Evolutionary conservation across 2,888 invertebrate species (phyloP).

Genomic region (Synanthedon myopaeformis): DNA sequence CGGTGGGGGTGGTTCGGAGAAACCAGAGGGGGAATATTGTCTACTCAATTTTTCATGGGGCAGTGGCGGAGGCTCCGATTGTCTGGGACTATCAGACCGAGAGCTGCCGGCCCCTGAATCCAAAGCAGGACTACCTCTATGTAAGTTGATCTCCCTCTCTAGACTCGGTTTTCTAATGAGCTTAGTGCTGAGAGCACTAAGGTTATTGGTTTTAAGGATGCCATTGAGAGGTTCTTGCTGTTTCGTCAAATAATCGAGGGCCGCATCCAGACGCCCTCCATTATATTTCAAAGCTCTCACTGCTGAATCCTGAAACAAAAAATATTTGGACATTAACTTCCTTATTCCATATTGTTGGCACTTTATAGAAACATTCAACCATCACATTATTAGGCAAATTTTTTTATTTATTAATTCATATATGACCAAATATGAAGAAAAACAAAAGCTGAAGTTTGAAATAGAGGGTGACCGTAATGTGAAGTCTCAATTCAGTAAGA

Average conservation of each 20-base stretch:
- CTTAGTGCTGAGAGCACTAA: constrained; percentile 75
- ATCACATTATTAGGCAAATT: background rate
- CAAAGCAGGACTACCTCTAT: constrained; percentile 86
- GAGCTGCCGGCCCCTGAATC: constrained; percentile 91
- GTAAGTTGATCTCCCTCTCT: constrained; percentile 82
- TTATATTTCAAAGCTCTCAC: constrained; percentile 77
- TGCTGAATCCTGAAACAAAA: constrained; percentile 73
- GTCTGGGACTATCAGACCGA: constrained; percentile 88
- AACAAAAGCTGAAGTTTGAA: too few relatives aligned
- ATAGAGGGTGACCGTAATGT: too few relatives aligned
- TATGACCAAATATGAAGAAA: too few relatives aligned
- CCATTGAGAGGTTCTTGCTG: constrained; percentile 71
- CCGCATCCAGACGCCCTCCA: constrained; percentile 78
- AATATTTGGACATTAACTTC: background rate
- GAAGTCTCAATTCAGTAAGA: too few relatives aligned
- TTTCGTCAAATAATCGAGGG: constrained; percentile 76
- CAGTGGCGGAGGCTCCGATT: constrained; percentile 70
- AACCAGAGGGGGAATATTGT: constrained; percentile 78
- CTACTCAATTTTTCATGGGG: constrained; percentile 75
- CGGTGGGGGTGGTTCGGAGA: constrained; percentile 77
- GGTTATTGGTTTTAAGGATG: constrained; percentile 63
- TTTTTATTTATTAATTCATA: background rate
- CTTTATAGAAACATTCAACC: too few relatives aligned
- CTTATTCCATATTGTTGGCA: too few relatives aligned
- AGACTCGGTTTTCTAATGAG: constrained; percentile 89